A percentile compares a stretch with the other conserved stretches of the same genome.
These are phyloP conservation scores for Temnothorax curvispinosus DNA, from an alignment of 1,140 invertebrate genomes.

Conservation along the genomic window DNA sequence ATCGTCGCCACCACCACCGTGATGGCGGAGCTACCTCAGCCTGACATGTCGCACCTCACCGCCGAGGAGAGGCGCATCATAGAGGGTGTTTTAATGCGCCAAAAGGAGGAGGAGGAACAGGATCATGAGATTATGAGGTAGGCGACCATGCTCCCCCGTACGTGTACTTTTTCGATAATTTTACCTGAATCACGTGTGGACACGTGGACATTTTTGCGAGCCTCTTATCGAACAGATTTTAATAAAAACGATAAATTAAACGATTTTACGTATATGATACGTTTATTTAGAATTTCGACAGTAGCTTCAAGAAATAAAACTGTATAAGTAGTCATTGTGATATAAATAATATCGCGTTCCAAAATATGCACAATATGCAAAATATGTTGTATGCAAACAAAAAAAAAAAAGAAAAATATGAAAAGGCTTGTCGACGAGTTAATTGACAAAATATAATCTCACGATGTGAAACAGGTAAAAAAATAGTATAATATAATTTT, in stretches of 20 bases:
- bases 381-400: not conserved
- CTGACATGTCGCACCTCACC: slow-evolving; percentile 98
- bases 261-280: not conserved
- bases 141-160: not conserved
- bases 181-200: not conserved
- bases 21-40: slow-evolving; percentile 92
- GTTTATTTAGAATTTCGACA: not conserved
- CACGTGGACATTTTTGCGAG: not conserved
- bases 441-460: not conserved
- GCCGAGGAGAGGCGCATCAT: slow-evolving; percentile 99
- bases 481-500: not conserved
- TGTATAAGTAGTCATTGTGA: not conserved
- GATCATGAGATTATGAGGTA: slow-evolving; percentile 98
- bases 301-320: not conserved
- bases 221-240: not conserved
- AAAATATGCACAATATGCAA: not conserved
- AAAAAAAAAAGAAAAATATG: not conserved
- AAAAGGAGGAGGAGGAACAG: slow-evolving; percentile 98
- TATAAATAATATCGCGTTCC: not conserved
- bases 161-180: not conserved
- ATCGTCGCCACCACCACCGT: slow-evolving; percentile 74
- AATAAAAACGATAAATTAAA: not conserved
- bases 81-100: slow-evolving; percentile 97
- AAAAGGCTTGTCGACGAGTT: not conserved
- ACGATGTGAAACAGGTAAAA: not conserved